Conservation (phyloP, 2,888 invertebrate genomes). For the Eupithecia pulchellata region DNA sequence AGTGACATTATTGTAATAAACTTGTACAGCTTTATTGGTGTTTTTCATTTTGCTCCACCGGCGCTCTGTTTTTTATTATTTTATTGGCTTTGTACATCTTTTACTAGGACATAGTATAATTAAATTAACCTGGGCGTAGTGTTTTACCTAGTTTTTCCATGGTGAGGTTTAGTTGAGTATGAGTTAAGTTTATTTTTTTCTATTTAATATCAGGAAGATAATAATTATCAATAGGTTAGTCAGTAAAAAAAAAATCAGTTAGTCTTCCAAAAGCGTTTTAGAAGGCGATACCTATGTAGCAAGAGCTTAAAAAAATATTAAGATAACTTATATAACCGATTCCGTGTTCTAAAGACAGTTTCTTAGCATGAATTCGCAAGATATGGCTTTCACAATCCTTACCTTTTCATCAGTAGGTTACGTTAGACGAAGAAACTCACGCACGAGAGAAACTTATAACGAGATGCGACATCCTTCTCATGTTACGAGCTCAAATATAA, state of each 20-base stretch:
- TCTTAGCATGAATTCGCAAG: background rate
- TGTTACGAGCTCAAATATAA: background rate
- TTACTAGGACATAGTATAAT: too few relatives aligned
- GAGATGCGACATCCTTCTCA: slow-evolving; percentile 8
- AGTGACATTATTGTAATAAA: slow-evolving; percentile 10
- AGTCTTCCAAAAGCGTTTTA: background rate
- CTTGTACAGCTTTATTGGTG: background rate
- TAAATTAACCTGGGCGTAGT: too few relatives aligned
- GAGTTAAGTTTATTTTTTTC: background rate
- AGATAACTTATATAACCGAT: background rate
- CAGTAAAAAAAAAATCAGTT: background rate
- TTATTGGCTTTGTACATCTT: background rate
- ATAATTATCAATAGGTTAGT: too few relatives aligned
- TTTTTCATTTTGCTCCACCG: background rate
- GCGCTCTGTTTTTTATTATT: background rate
- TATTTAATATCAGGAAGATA: background rate
- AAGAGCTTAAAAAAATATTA: background rate
- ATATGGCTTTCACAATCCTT: background rate
- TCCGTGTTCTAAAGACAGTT: background rate
- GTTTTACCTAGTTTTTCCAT: background rate
- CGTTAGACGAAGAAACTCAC: background rate
- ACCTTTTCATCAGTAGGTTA: background rate
- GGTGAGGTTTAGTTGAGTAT: background rate
- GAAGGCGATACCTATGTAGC: background rate
- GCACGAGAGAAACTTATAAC: slow-evolving; percentile 22